phyloP scores from a whole-genome alignment of 30 jellyfish, hydroid and myxozoan genomes.

The Cassiopea xamachana region DNA sequence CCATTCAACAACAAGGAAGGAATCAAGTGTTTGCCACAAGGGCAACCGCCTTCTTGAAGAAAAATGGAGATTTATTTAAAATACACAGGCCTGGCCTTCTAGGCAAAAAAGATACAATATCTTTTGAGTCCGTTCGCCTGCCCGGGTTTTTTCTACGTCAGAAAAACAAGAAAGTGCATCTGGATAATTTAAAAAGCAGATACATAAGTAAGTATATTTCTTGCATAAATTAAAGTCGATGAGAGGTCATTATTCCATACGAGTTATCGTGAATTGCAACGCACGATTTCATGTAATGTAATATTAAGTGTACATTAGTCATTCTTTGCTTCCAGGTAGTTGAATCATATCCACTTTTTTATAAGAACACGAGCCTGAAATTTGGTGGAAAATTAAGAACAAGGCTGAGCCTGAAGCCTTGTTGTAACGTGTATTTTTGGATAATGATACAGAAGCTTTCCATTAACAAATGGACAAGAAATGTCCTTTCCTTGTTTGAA shows the following conservation, averaged over 20 bases:
- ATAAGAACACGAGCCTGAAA: too few relatives aligned
- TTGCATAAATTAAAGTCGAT: background rate
- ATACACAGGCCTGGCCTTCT: constrained; percentile 91
- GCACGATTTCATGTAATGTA: too few relatives aligned
- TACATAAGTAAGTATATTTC: constrained; percentile 62
- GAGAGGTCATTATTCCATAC: background rate
- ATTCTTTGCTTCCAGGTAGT: too few relatives aligned
- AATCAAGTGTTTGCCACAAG: constrained; percentile 90
- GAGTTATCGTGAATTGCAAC: too few relatives aligned
- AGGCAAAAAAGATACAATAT: constrained; percentile 65
- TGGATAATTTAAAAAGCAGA: constrained; percentile 65
- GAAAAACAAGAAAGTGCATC: constrained; percentile 60
- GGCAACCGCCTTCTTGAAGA: constrained; percentile 67
- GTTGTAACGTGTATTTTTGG: too few relatives aligned
- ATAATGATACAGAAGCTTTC: too few relatives aligned
- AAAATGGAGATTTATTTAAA: constrained; percentile 86
- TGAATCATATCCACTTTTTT: too few relatives aligned
- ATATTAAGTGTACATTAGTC: too few relatives aligned
- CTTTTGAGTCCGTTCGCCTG: constrained; percentile 90
- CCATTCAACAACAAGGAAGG: constrained; percentile 14
- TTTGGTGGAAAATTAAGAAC: too few relatives aligned
- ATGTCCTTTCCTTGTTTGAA: too few relatives aligned
- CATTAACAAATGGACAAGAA: too few relatives aligned
- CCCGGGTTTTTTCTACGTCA: constrained; percentile 92
- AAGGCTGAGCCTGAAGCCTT: too few relatives aligned